phyloP scores from a whole-genome alignment of 2,113 vertebrate genomes.

The Pantherophis guttatus region DNA sequence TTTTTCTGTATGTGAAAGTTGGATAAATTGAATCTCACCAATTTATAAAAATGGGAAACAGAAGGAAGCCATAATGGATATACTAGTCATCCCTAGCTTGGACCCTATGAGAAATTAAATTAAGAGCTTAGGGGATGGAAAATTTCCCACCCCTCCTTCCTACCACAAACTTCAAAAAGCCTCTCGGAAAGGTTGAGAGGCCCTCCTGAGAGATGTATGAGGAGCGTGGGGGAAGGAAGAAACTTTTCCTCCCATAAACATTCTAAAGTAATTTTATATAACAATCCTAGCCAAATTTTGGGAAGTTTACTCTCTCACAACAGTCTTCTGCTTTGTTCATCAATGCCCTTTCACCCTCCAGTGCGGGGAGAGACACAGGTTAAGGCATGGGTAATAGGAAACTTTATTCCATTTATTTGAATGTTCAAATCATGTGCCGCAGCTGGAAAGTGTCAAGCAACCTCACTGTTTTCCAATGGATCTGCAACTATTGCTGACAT shows the following conservation, averaged over 20 bases:
- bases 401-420: neutral
- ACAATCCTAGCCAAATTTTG: neutral
- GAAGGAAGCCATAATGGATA: neutral
- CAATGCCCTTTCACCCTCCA: neutral
- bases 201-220: neutral
- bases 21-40: neutral
- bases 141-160: neutral
- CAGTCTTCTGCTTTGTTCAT: neutral
- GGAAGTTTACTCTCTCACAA: neutral
- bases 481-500: neutral
- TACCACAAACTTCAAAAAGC: neutral
- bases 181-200: neutral
- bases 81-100: neutral
- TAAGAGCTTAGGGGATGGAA: neutral
- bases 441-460: neutral
- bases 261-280: neutral
- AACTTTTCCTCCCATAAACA: neutral
- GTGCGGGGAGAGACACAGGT: neutral
- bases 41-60: neutral
- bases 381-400: neutral
- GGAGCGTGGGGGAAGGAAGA: neutral
- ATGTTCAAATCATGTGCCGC: neutral
- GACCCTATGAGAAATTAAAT: neutral
- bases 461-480: neutral
- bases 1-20: neutral